Evolutionary conservation across 2,797 vertebrate species (phyloP), one percentile per base, ranked within the genome.

Genomic region (Hippopotamyrus pictus): DNA sequence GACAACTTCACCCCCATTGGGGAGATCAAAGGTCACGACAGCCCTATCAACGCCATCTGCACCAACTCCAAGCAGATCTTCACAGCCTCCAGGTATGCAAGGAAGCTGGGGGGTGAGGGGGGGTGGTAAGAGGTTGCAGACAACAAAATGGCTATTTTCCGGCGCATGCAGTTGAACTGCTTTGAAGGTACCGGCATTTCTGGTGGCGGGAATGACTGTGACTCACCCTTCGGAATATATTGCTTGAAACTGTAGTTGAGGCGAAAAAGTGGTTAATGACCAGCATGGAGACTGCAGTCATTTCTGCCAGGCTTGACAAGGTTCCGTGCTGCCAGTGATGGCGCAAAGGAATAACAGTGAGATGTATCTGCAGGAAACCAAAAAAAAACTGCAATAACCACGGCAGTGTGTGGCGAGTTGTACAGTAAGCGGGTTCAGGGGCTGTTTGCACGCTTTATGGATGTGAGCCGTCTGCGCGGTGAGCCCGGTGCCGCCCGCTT

Each of bases 11-110:
- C 97, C 0, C 97, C 97, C 0, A 95, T 99, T 0, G 98, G 98
- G 89, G 99, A 99, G 94, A 96, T 99, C 94, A 98, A 96, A 90
- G 99, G 97, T 46, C 99, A 99, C 0, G 98, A 99, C 89, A 99
- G 97, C 93, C 98, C 98, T 91, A 99, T 99, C 93, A 99, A 99
- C 0, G 98, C 98, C 94, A 97, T 98, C 95, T 99, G 98, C 91
- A 97, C 97, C 95, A 99, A 99, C 92, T 95, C 97, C 11, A 97
- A 96, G 94, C 97, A 99, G 93, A 97, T 99, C 94, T 99, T 99
- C 93, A 99, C 98, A 0, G 99, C 98, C 25, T 99, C 99, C 95
- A 99, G 98, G 98, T 99, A 95, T 91, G 95, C 29, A 37, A 86
- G 89, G 73, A 0, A 41, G 22, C 22, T 33, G 54, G 12, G 33